Percentiles rank a stretch among this genome's conserved stretches.
Conservation (phyloP, 2,888 invertebrate species). For the Caenorhabditis sp. region DNA sequence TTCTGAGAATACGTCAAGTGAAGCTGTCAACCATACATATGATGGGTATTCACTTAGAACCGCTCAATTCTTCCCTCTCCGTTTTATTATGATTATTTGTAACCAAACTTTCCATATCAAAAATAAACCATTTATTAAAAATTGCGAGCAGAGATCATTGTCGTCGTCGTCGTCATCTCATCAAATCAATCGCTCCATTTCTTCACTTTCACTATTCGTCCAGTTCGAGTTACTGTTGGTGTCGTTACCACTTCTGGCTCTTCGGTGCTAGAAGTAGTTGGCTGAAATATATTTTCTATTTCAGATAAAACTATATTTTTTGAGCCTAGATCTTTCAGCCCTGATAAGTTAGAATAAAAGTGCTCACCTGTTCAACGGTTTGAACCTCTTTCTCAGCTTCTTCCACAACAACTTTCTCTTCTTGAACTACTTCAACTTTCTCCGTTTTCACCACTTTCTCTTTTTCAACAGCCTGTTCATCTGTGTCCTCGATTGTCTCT, state of each 20-base stretch:
- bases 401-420: neutral
- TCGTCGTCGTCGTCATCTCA: too few species aligned
- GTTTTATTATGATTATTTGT: neutral
- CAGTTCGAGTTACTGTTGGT: slow-evolving; percentile 29
- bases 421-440: neutral
- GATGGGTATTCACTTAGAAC: slow-evolving; percentile 43
- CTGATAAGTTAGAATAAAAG: too few species aligned
- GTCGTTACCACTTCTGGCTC: neutral
- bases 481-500: neutral
- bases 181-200: slow-evolving; percentile 28
- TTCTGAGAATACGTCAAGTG: slow-evolving; percentile 10
- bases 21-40: slow-evolving; percentile 36
- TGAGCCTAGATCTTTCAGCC: too few species aligned
- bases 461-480: neutral
- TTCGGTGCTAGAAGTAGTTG: too few species aligned
- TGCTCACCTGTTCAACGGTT: neutral
- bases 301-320: too few species aligned
- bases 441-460: neutral
- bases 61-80: slow-evolving; percentile 17
- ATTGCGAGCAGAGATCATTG: neutral
- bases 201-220: slow-evolving; percentile 31
- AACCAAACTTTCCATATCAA: neutral
- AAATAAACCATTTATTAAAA: slow-evolving; percentile 2
- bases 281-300: neutral
- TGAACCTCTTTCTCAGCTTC: neutral